Evolutionary conservation across 2,113 vertebrate genomes (phyloP), one percentile per base, ranked within the genome.

Genomic region (Mus musculus): DNA sequence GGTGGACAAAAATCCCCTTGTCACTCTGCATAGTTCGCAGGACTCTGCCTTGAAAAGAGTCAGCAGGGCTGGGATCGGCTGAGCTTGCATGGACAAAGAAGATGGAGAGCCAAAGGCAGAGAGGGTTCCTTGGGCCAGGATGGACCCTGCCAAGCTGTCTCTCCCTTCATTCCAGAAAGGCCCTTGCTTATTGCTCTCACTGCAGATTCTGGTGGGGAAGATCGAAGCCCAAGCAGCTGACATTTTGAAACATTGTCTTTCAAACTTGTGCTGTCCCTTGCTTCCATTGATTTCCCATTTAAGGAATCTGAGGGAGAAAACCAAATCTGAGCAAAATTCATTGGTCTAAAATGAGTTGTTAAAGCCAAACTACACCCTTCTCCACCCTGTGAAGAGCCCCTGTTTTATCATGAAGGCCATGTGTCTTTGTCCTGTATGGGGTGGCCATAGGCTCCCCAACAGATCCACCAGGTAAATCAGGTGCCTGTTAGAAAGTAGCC

Each of bases 181-280:
- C 81, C 81, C 67, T 2, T 92, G 91, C 93, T 89, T 98, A 98
- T 98, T 99, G 98, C 98, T 96, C 95, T 98, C 94, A 39, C 96
- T 98, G 98, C 98, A 98, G 7, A 97, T 98, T 97, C 97, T 92
- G 95, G 92, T 61, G 52, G 97, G 56, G 96, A 97, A 96, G 98
- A 98, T 98, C 97, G 98, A 98, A 98, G 91, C 91, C 33, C 95
- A 94, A 98, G 98, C 89, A 95, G 97, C 97, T 99, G 98, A 98
- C 98, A 98, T 98, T 98, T 98, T 98, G 98, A 99, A 98, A 96
- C 98, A 98, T 98, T 92, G 96, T 98, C 98, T 98, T 98, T 98
- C 98, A 97, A 96, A 98, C 94, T 16, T 72, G 78, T 93, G 20
- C 97, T 94, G 97, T 96, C 97, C 97, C 93, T 95, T 14, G 87